These are phyloP conservation scores for Orcinus orca DNA, from an alignment of 2,113 vertebrate genomes.

Conservation along the genomic window DNA sequence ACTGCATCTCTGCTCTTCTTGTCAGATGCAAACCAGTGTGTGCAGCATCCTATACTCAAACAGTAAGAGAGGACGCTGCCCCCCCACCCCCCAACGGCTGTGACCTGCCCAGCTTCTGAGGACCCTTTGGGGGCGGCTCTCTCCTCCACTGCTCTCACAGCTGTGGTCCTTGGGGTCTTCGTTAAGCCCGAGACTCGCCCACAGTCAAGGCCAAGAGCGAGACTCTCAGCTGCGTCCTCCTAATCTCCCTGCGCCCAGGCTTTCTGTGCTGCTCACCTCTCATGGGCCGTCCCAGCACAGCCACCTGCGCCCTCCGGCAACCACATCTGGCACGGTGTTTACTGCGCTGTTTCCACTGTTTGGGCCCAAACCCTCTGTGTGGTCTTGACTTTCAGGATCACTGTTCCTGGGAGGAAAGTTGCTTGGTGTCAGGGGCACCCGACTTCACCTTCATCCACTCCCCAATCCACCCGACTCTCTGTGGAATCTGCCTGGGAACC, in stretches of 20 bases:
- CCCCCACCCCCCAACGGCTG: neutral
- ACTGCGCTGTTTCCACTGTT: neutral
- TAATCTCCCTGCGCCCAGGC: neutral
- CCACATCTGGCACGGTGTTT: neutral
- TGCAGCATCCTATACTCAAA: neutral
- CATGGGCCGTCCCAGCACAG: fast-evolving
- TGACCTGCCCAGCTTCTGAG: neutral
- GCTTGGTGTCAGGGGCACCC: neutral
- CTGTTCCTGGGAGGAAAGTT: too few species aligned
- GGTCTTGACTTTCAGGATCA: neutral
- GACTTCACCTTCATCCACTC: neutral
- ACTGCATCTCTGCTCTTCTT: neutral
- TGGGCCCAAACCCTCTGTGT: neutral
- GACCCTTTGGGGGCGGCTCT: neutral
- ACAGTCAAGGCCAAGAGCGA: neutral
- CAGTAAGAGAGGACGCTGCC: too few species aligned
- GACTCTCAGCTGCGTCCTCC: neutral
- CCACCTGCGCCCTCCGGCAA: neutral
- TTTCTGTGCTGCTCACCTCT: neutral
- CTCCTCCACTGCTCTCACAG: neutral
- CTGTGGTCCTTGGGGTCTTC: neutral
- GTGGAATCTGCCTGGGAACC: too few species aligned
- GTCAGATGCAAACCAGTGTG: neutral
- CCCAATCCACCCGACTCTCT: neutral
- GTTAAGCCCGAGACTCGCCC: neutral